Evolutionary conservation across 2,113 vertebrate species (phyloP).

Genomic region (Eupsittula cactorum): DNA sequence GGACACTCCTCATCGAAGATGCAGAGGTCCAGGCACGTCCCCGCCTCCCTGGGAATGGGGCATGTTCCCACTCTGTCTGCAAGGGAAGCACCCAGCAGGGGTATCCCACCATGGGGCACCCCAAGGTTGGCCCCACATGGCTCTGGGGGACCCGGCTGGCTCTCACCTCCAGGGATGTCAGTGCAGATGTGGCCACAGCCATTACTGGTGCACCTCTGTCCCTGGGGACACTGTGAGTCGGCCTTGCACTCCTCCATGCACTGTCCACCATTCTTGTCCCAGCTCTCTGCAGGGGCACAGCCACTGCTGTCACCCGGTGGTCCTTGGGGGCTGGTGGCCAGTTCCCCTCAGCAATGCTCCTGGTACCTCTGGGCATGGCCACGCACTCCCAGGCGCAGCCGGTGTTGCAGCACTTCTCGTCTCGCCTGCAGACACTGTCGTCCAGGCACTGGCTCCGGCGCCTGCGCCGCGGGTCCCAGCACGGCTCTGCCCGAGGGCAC

Average conservation of each 20-base stretch:
- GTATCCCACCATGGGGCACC: not conserved
- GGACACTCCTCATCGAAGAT: not conserved
- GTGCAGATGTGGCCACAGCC: not conserved
- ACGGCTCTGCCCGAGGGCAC: not conserved
- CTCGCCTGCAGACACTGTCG: not conserved
- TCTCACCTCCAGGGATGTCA: constrained; percentile 6
- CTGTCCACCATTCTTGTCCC: accelerated
- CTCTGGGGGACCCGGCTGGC: accelerated
- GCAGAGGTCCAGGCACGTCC: not conserved
- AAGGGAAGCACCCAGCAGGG: not conserved
- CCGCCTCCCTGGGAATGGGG: accelerated
- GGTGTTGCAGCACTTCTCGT: constrained; percentile 39
- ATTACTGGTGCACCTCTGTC: not conserved
- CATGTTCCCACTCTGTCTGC: constrained; percentile 1
- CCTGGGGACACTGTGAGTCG: not conserved
- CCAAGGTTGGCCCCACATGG: accelerated
- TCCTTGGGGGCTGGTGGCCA: accelerated
- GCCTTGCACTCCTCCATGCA: not conserved
- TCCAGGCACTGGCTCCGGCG: not conserved
- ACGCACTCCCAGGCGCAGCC: constrained; percentile 18
- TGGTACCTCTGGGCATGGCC: not conserved
- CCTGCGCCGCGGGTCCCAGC: not conserved
- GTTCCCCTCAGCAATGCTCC: not conserved
- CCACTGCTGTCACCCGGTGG: accelerated
- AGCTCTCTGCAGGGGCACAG: not conserved